phyloP scores from a whole-genome alignment of 2,113 vertebrate species.

The Cromileptes altivelis region DNA sequence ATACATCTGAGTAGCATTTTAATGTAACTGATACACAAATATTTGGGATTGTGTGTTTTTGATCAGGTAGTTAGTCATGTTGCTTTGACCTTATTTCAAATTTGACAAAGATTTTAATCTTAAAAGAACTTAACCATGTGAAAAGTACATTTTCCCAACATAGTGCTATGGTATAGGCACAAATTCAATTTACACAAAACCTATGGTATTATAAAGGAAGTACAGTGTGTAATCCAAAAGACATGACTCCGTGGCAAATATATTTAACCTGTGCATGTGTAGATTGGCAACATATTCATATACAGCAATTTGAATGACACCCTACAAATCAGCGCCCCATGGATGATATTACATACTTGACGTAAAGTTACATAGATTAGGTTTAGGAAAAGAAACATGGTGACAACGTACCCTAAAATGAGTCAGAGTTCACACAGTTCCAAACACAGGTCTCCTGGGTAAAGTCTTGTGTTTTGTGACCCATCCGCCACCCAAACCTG shows the following conservation, averaged over 20 bases:
- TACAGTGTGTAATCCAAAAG: neutral
- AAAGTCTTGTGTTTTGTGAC: too few relatives aligned
- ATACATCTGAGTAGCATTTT: slow-evolving; percentile 45
- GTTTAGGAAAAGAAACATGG: too few relatives aligned
- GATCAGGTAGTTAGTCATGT: slow-evolving; percentile 25
- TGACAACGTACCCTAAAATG: too few relatives aligned
- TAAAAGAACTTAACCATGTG: neutral
- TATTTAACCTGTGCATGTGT: neutral
- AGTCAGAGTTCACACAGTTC: too few relatives aligned
- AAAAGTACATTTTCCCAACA: neutral
- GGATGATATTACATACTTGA: too few relatives aligned
- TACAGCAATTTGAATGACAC: too few relatives aligned
- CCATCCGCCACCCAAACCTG: too few relatives aligned
- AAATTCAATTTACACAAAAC: neutral
- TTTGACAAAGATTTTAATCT: slow-evolving; percentile 18
- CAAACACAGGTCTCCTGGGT: too few relatives aligned
- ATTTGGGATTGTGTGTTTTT: slow-evolving; percentile 43
- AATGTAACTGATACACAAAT: slow-evolving; percentile 37
- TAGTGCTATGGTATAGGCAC: neutral
- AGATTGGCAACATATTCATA: neutral
- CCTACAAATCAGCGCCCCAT: too few relatives aligned
- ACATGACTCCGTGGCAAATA: neutral
- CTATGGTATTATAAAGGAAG: neutral
- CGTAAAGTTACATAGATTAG: too few relatives aligned
- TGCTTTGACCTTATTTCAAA: slow-evolving; percentile 3